phyloP scores from a whole-genome alignment of 2,797 vertebrate genomes.

The Ambastaia sidthimunki region DNA sequence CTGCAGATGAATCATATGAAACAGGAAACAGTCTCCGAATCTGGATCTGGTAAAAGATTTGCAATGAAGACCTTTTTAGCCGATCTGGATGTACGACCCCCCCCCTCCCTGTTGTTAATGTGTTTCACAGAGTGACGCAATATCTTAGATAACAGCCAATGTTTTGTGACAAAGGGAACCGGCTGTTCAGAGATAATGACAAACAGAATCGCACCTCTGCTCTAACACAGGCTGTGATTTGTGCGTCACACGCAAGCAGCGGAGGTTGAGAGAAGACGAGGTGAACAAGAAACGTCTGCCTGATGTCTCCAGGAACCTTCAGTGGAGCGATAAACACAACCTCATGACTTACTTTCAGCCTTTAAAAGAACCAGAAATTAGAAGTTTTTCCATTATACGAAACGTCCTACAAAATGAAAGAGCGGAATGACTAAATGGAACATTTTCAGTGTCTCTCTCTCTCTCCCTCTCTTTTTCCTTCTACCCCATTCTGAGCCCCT shows the following conservation, averaged over 20 bases:
- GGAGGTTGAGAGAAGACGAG: background rate
- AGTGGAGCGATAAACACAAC: background rate
- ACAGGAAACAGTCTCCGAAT: conserved; percentile 11
- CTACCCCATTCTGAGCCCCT: conserved; percentile 60
- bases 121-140: conserved; percentile 63
- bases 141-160: conserved; percentile 71
- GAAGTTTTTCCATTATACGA: background rate
- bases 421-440: conserved; percentile 3
- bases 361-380: background rate
- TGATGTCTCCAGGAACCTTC: background rate
- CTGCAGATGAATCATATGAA: conserved; percentile 58
- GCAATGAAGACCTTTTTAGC: background rate
- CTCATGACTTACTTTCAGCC: background rate
- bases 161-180: conserved; percentile 56
- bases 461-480: conserved; percentile 58
- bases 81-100: conserved; percentile 47
- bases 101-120: conserved; percentile 23
- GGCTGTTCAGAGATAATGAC: conserved; percentile 57
- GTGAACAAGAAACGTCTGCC: background rate
- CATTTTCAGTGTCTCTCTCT: conserved; percentile 17
- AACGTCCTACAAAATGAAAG: background rate
- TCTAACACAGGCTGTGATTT: conserved; percentile 49
- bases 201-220: conserved; percentile 58
- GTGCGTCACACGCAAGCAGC: conserved; percentile 57
- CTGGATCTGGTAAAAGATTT: conserved; percentile 29